Evolutionary conservation across 2,888 invertebrate species (phyloP), one percentile per base, ranked within the genome.

Genomic region (Cyclophora punctaria): DNA sequence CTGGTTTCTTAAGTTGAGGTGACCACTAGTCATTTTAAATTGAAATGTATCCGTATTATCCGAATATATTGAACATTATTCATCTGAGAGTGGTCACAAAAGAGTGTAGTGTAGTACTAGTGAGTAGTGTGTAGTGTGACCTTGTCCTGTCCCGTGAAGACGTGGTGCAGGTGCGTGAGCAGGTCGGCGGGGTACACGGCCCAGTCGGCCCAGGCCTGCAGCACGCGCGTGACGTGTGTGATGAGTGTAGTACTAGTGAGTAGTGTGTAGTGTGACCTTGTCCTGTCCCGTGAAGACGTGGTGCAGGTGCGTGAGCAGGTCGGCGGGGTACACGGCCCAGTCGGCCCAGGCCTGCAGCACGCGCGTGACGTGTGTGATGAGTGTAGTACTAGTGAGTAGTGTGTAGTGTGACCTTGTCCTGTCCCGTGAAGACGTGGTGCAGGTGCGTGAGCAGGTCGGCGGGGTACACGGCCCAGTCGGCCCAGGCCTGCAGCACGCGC

Each of bases 191-290:
- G 96, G 87, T 99, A 99, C 55, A 99, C 93, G 7, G 96, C 94
- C 94, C 97, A 97, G 75, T 99, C 99, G 78, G 98, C 98, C 98
- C 99, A 99, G 2, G 98, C 97, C 70, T 96, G 93, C 75, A 99
- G 92, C 64, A 96, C 95, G 69, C 95, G 92, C 75, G 97, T 93
- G 37, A 98, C 95, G 45, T 98, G 89, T 52, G 94, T 20, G 20
- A 20, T 20, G 20, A 20, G 20, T 20, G 20, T 20, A 20, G 20
- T 20, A 20, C 20, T 20, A n/a, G 20, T 20, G 20, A 1, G 20
- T 20, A 20, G 20, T 93, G 72, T 98, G 97, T 81, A 98, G 98
- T n/a, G 42, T 7, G 3, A n/a, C 78, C 75, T 82, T 82, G 20
- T 79, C 78, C 7, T 84, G 89, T 3, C 99, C 99, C 3, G 98